phyloP scores from a whole-genome alignment of 2,113 vertebrate species.

The Oxyruncus cristatus region DNA sequence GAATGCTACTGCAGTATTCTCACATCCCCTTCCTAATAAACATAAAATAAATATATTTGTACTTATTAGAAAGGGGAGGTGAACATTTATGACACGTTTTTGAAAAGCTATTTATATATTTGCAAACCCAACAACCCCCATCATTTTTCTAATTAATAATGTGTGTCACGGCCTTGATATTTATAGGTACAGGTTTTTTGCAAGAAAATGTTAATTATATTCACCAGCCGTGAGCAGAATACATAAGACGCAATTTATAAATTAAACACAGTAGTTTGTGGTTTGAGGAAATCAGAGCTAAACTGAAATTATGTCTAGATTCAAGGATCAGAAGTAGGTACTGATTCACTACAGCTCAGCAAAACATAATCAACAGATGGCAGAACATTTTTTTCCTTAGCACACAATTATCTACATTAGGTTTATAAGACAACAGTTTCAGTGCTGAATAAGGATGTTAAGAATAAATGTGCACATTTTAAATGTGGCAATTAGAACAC shows the following conservation, averaged over 20 bases:
- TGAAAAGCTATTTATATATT: not conserved
- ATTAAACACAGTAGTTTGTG: conserved; percentile 16
- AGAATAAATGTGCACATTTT: not conserved
- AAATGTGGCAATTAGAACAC: not conserved
- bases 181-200: not conserved
- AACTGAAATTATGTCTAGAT: conserved; percentile 22
- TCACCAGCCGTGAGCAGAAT: not conserved
- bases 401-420: conserved; percentile 8
- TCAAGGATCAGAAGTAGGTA: not conserved
- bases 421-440: not conserved
- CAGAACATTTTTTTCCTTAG: not conserved
- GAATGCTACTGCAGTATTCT: not conserved
- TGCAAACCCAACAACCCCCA: not conserved
- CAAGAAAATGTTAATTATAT: conserved; percentile 49
- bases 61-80: not conserved
- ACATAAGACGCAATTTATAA: conserved; percentile 30
- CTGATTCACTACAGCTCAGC: not conserved
- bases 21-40: not conserved
- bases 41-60: not conserved
- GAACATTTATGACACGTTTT: not conserved
- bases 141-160: not conserved
- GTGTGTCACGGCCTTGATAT: not conserved
- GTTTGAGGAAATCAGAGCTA: not conserved
- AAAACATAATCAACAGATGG: conserved; percentile 30
- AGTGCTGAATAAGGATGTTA: not conserved